A percentile compares a stretch with the other conserved stretches of the same genome.
These are phyloP conservation scores for Dione vanillae DNA, from an alignment of 2,888 invertebrate genomes.

Conservation along the genomic window DNA sequence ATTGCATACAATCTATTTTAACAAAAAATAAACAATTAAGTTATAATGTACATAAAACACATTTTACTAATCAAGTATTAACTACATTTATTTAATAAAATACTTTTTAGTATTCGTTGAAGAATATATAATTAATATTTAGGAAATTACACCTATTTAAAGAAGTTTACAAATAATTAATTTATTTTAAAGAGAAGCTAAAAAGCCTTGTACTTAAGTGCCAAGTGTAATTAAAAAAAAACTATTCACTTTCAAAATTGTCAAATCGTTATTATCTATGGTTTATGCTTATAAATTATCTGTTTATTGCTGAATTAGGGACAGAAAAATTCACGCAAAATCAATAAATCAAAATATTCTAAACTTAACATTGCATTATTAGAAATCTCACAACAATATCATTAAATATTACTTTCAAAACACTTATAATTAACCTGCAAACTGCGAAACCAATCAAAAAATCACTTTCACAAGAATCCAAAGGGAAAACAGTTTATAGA, in stretches of 20 bases:
- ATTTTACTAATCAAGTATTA: background rate
- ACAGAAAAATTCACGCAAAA: no score
- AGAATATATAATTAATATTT: background rate
- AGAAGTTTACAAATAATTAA: no score
- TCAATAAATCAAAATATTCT: no score
- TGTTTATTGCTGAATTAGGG: no score
- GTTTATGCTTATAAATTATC: no score
- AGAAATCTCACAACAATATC: no score
- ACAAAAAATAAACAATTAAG: constrained; percentile 18
- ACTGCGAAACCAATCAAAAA: background rate
- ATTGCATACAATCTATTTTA: constrained; percentile 21
- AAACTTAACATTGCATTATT: no score
- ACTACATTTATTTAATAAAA: background rate
- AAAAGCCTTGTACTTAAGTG: background rate
- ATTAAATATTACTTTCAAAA: no score
- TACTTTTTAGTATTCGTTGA: background rate
- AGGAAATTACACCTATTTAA: no score
- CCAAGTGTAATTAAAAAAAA: constrained; percentile 4
- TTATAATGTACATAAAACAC: no score
- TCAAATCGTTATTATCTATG: no score
- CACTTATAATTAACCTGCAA: background rate
- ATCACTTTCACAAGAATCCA: background rate
- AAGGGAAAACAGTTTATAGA: background rate
- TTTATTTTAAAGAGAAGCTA: background rate
- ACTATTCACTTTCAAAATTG: background rate